Conservation (phyloP, 1,140 invertebrate species). For the Spodoptera litura region DNA sequence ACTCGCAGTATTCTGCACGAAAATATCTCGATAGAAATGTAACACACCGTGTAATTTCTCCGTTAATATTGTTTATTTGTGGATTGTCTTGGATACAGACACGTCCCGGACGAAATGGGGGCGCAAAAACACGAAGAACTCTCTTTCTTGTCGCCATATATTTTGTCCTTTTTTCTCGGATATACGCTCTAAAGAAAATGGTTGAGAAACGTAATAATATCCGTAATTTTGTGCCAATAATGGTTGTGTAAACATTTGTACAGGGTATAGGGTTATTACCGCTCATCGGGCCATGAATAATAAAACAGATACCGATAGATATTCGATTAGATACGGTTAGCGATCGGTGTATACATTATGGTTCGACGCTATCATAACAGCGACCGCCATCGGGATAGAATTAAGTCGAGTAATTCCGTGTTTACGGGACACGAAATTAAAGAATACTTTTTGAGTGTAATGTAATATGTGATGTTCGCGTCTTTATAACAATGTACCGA, state of each 20-base stretch:
- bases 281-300: slow-evolving; percentile 29
- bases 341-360: slow-evolving; percentile 4
- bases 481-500: slow-evolving; percentile 13
- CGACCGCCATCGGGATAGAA: not conserved
- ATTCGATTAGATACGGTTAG: slow-evolving; percentile 13
- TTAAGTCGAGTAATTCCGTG: not conserved
- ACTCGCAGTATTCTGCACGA: slow-evolving; percentile 12
- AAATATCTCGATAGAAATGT: slow-evolving; percentile 29
- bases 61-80: slow-evolving; percentile 51
- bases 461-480: slow-evolving; percentile 7
- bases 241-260: slow-evolving; percentile 14
- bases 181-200: slow-evolving; percentile 31
- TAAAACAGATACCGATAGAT: slow-evolving; percentile 20
- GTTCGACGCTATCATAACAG: not conserved
- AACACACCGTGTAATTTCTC: slow-evolving; percentile 47
- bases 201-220: slow-evolving; percentile 73
- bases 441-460: not conserved
- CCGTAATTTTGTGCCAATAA: slow-evolving; percentile 61
- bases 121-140: slow-evolving; percentile 28
- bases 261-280: slow-evolving; percentile 24
- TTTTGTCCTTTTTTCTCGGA: slow-evolving; percentile 50
- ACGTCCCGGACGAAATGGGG: slow-evolving; percentile 32
- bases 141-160: slow-evolving; percentile 51
- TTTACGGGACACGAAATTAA: not conserved
- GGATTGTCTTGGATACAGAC: slow-evolving; percentile 34